These are phyloP conservation scores for Bufo gargarizans DNA, from an alignment of 2,113 vertebrate species.

Conservation along the genomic window DNA sequence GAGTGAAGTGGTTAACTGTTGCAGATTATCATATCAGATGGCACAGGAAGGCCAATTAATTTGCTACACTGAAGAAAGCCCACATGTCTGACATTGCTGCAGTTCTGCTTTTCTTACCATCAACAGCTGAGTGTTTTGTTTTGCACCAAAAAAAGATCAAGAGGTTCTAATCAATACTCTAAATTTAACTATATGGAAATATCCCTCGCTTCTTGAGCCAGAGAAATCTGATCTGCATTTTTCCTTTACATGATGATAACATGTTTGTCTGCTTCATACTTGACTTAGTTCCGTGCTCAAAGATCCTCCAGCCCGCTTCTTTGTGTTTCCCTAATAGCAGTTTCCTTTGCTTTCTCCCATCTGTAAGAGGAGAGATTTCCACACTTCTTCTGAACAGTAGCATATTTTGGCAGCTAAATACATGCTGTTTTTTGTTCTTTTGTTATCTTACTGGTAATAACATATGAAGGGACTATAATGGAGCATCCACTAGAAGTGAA, in stretches of 20 bases:
- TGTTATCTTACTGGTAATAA: not conserved
- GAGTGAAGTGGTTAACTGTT: conserved; percentile 18
- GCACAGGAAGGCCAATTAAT: conserved; percentile 10
- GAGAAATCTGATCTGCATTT: conserved; percentile 46
- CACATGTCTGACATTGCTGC: conserved; percentile 11
- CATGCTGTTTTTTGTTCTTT: not conserved
- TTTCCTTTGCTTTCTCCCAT: conserved; percentile 3
- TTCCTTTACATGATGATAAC: conserved; percentile 36
- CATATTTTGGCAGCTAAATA: not conserved
- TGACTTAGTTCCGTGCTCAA: not conserved
- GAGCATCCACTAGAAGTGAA: not conserved
- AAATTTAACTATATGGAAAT: conserved; percentile 31
- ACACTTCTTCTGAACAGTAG: not conserved
- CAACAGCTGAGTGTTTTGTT: conserved; percentile 49
- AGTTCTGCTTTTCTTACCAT: conserved; percentile 29
- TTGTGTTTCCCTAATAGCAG: not conserved
- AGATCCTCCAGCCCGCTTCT: not conserved
- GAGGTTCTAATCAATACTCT: conserved; percentile 46
- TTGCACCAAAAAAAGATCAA: conserved; percentile 48
- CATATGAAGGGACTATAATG: not conserved
- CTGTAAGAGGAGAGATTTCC: not conserved
- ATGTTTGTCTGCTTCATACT: conserved; percentile 40
- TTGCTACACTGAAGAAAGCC: conserved; percentile 24
- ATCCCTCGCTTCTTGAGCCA: conserved; percentile 21
- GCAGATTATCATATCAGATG: conserved; percentile 35